These are phyloP conservation scores for Triplophysa yarkandensis DNA, from an alignment of 2,797 vertebrate species.

Conservation along the genomic window DNA sequence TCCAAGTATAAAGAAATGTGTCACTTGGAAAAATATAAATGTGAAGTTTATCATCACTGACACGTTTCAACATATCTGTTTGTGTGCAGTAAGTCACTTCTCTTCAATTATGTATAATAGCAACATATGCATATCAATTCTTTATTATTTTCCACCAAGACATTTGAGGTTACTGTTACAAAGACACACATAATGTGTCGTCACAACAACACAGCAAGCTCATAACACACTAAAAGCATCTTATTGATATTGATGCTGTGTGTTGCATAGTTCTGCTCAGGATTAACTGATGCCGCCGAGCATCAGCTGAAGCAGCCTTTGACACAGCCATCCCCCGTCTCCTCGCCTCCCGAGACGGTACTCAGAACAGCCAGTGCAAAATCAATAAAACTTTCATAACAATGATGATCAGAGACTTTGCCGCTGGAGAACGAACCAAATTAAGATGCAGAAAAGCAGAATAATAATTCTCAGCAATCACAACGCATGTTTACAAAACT, in stretches of 20 bases:
- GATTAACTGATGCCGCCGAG: slow-evolving; percentile 65
- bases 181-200: no score
- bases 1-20: no score
- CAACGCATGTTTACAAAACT: slow-evolving; percentile 31
- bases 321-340: not conserved
- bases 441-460: not conserved
- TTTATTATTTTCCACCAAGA: no score
- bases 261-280: slow-evolving; percentile 22
- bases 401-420: not conserved
- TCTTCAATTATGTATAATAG: no score
- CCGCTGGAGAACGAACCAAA: not conserved
- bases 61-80: no score
- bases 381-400: slow-evolving; percentile 5
- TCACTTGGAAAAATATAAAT: no score
- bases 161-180: no score
- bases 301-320: slow-evolving; percentile 50
- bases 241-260: slow-evolving; percentile 10
- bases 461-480: slow-evolving; percentile 21
- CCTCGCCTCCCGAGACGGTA: not conserved
- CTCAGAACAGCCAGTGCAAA: not conserved
- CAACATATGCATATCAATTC: no score
- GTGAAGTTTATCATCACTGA: no score
- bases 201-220: no score
- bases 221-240: not conserved
- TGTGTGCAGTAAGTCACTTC: no score